Base-by-base conservation (phyloP, 2,797 vertebrate species). In the Picus viridis region DNA sequence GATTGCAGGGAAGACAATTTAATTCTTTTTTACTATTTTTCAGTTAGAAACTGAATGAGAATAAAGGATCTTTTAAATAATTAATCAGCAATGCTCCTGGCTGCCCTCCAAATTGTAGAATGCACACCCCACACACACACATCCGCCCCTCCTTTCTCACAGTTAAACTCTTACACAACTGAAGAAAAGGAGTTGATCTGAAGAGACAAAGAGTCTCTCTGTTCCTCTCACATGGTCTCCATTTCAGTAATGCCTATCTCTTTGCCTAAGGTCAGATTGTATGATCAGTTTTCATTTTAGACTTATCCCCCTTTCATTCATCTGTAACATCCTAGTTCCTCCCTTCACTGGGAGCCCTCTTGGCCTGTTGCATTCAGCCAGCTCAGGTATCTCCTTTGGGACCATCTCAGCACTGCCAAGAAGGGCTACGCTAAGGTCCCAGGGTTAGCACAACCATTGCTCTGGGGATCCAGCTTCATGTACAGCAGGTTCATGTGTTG, bases 61-160 rank as follows among this genome's bases (percentile, higher is more conserved):
- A 94, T 89, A 85, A 92, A 90, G 26, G 30, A 56, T 16, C 41
- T 80, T 90, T 90, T 30, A 87, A 92, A 79, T 74, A 65, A 95
- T 84, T 82, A 85, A 93, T 83, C 86, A 59, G 78, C 54, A 83
- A 77, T 23, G 47, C 51, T 82, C 43, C 45, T 86, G 86, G 78
- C 41, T 80, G 64, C 45, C 23, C 49, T 85, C 49, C 81, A 85
- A 59, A 68, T 36, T 75, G 13, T 59, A 43, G 69, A 62, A 43
- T 82, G 69, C 47, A 43, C 45, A 39, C 39, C 12, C 39, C 12
- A 12, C 12, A 12, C 39, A 12, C 39, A 36, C 36, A 36, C 49
- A 41, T 77, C 65, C 1, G 11, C 30, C 58, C 77, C 72, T 32
- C 24, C 19, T 73, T 91, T 72, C 86, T 94, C 63, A 18, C 29